Conservation (phyloP, 1,140 invertebrate species). For the Panulirus ornatus region DNA sequence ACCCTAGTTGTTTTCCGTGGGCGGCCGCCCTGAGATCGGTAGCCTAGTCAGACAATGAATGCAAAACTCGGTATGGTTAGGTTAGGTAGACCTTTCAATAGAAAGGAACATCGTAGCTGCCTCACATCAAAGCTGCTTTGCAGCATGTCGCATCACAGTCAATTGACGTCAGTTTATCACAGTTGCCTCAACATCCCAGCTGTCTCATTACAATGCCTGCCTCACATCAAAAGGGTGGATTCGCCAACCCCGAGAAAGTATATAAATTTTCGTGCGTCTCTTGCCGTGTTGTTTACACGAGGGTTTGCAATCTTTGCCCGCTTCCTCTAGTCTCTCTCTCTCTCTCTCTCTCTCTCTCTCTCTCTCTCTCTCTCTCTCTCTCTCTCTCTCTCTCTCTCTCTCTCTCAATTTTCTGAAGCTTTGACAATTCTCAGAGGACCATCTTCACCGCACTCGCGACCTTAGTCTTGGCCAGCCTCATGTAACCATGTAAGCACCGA, state of each 20-base stretch:
- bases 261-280: not conserved
- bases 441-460: not conserved
- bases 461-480: not conserved
- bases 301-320: not conserved
- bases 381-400: not conserved
- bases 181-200: not conserved
- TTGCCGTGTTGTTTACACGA: not conserved
- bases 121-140: no score
- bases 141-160: not conserved
- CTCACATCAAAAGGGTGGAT: not conserved
- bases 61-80: no score
- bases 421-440: not conserved
- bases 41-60: no score
- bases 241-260: not conserved
- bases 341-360: not conserved
- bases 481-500: not conserved
- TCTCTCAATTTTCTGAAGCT: not conserved
- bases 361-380: not conserved
- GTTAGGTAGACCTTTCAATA: no score
- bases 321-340: not conserved
- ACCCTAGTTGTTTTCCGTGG: no score
- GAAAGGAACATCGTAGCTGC: no score
- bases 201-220: not conserved
- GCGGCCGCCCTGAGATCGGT: no score
- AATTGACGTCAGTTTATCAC: not conserved